Percentiles rank a stretch among this genome's conserved stretches.
phyloP scores from a whole-genome alignment of 2,797 vertebrate genomes.

The Phrynocephalus guinanensis region DNA sequence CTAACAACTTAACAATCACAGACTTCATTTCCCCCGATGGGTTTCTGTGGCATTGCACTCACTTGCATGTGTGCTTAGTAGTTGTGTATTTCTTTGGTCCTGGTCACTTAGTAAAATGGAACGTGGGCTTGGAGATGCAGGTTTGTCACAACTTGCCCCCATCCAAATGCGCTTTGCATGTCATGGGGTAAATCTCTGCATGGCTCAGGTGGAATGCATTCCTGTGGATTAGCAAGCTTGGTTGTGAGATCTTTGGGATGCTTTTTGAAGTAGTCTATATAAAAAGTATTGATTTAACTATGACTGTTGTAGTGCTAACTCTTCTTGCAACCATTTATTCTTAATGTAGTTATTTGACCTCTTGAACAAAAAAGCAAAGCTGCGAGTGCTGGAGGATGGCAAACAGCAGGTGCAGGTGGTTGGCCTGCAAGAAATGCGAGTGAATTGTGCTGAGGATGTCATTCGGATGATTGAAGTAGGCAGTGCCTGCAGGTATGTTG shows the following conservation, averaged over 20 bases:
- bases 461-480: slow-evolving; percentile 90
- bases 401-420: slow-evolving; percentile 96
- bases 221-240: not conserved
- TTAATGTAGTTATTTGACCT: slow-evolving; percentile 90
- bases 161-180: too few relatives aligned
- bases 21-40: too few relatives aligned
- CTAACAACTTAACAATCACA: too few relatives aligned
- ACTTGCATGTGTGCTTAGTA: not conserved
- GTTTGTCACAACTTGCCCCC: not conserved
- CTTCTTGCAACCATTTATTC: not conserved
- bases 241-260: not conserved
- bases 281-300: not conserved
- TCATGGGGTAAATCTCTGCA: not conserved
- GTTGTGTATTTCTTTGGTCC: not conserved
- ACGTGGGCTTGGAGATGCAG: not conserved
- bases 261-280: not conserved
- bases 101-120: not conserved
- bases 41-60: too few relatives aligned
- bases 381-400: slow-evolving; percentile 93
- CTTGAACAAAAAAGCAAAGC: slow-evolving; percentile 93
- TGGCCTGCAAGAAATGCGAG: slow-evolving; percentile 88
- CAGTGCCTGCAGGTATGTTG: slow-evolving; percentile 90
- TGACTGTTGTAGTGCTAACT: too few relatives aligned
- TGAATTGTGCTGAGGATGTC: slow-evolving; percentile 89
- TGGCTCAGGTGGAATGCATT: not conserved